Percentiles rank a stretch among this genome's conserved stretches.
Conservation (phyloP, 2,113 vertebrate genomes). For the Urocolius indicus region DNA sequence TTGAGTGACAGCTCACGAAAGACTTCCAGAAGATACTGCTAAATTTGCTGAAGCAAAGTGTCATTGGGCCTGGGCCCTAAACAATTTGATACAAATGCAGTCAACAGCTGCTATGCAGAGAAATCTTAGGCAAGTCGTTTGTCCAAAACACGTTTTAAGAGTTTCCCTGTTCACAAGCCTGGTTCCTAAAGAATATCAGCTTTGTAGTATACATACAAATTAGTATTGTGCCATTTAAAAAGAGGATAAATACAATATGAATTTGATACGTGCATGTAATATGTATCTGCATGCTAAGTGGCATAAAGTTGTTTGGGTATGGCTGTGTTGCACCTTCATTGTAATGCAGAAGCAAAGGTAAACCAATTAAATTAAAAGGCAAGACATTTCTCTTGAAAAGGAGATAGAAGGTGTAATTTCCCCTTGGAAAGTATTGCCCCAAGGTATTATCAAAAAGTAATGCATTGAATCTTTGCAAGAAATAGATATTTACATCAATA, state of each 20-base stretch:
- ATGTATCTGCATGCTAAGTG: neutral
- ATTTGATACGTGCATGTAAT: neutral
- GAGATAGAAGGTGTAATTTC: neutral
- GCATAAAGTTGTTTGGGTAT: neutral
- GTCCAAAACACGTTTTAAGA: neutral
- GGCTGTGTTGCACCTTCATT: neutral
- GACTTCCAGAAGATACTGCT: neutral
- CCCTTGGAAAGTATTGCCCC: neutral
- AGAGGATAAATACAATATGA: neutral
- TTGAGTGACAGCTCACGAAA: neutral
- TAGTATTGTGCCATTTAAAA: neutral
- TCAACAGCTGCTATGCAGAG: neutral
- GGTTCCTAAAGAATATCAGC: neutral
- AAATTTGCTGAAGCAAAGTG: neutral
- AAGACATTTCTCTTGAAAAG: neutral
- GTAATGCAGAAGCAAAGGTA: neutral
- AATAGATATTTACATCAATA: slow-evolving; percentile 6
- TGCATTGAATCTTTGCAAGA: neutral
- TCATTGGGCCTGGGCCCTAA: neutral
- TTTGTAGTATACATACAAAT: neutral
- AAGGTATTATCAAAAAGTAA: neutral
- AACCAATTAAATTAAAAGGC: slow-evolving; percentile 25
- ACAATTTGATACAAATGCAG: neutral
- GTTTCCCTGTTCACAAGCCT: neutral
- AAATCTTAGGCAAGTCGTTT: neutral